Evolutionary conservation across 1,140 invertebrate species (phyloP), one percentile per base, ranked within the genome.

Genomic region (Zaprionus ghesquierei): DNA sequence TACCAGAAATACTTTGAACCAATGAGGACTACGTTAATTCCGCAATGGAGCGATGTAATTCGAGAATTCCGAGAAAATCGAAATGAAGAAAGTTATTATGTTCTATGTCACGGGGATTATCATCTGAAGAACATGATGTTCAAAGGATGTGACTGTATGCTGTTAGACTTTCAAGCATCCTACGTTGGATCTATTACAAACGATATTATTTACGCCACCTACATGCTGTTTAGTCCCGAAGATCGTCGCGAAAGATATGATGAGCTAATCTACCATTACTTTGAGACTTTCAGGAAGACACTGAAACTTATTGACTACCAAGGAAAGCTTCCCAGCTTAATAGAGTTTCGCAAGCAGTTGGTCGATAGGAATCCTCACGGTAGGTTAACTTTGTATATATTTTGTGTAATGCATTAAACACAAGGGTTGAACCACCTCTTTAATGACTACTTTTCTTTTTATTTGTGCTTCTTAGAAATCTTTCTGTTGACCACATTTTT

Each of bases 401-500:
- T 4, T 12, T 13, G 3, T 33, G 5, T n/a, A 38, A 15, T 38
- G 5, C 13, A 38, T 35, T 35, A 33, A 6, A 22, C 12, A n/a
- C n/a, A n/a, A n/a, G n/a, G n/a, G n/a, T n/a, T n/a, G n/a, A n/a
- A n/a, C n/a, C n/a, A n/a, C n/a, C 3, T 56, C 15, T 41, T 58
- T 6, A 58, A 6, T 49, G 18, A 49, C 3, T 46, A 8, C 25
- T 50, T 50, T 6, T 5, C 1, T 35, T 3, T 51, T 51, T 53
- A 6, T 10, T 15, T 12, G 25, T 41, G 18, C n/a, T 10, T 31
- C 0, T 2, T 12, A 85, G 81, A 75, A 10, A 50, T 75, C 2
- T 65, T 77, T 20, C 10, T 85, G 15, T 2, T 86, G 5, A 31
- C 35, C 10, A 59, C 49, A 20, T 81, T 81, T 46, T 3, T 86